phyloP scores from a whole-genome alignment of 2,797 vertebrate genomes.

The Enteromius fasciolatus region DNA sequence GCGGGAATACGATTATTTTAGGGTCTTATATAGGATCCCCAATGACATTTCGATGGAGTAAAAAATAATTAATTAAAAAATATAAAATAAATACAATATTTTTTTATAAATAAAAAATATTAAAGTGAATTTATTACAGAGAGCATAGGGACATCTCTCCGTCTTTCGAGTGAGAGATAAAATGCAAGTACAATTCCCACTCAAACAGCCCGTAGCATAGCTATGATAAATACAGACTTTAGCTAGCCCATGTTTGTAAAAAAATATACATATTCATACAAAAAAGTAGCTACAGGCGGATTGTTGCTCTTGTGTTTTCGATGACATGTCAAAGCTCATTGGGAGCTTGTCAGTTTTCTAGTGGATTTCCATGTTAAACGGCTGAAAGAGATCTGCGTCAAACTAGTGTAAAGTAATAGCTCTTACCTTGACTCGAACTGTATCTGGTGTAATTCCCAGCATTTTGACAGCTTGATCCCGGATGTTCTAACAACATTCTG shows the following conservation, averaged over 20 bases:
- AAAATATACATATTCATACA: too few species aligned
- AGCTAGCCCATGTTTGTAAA: neutral
- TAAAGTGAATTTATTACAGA: neutral
- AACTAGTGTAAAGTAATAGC: neutral
- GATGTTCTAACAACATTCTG: conserved; percentile 84
- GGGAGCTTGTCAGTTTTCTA: neutral
- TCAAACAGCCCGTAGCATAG: neutral
- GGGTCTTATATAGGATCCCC: neutral
- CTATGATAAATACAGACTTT: neutral
- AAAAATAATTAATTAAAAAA: too few species aligned
- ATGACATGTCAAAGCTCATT: neutral
- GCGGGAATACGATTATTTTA: neutral
- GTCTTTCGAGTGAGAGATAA: neutral
- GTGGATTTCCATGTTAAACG: neutral
- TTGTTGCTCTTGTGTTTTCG: neutral
- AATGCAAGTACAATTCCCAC: neutral
- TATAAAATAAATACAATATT: too few species aligned
- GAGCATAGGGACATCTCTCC: neutral
- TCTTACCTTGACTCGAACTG: conserved; percentile 82
- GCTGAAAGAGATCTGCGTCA: neutral
- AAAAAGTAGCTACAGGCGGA: neutral
- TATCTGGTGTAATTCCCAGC: conserved; percentile 79
- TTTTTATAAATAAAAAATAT: too few species aligned
- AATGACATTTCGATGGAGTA: neutral
- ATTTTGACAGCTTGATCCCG: conserved; percentile 79